A percentile compares a stretch with the other conserved stretches of the same genome.
Evolutionary conservation across 2,113 vertebrate species (phyloP).

Genomic region (Elgaria multicarinata): DNA sequence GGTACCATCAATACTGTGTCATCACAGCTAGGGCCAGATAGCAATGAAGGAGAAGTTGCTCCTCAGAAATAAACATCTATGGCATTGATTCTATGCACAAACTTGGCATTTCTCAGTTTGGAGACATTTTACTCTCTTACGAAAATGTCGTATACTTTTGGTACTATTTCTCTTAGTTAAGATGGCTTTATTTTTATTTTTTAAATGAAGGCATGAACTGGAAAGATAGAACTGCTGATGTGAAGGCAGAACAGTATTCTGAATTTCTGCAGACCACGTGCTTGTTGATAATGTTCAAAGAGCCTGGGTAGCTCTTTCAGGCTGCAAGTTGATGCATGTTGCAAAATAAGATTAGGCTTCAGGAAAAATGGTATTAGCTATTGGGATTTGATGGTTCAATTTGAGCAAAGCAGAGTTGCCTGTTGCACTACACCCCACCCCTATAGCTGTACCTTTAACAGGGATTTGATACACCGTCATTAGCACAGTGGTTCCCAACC

Average conservation of each 20-base stretch:
- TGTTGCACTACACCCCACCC: not conserved
- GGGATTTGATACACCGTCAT: no score
- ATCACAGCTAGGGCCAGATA: not conserved
- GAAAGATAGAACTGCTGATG: not conserved
- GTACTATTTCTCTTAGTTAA: not conserved
- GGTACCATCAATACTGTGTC: not conserved
- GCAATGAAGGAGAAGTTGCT: not conserved
- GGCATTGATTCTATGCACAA: not conserved
- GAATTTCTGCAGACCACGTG: not conserved
- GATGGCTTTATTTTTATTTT: not conserved
- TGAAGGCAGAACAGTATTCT: not conserved
- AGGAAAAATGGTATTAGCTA: not conserved
- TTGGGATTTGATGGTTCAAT: no score
- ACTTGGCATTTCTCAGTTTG: not conserved
- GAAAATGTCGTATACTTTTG: not conserved
- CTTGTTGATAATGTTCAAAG: not conserved
- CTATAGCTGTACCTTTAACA: not conserved
- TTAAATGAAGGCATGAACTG: not conserved
- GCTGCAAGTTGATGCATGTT: no score
- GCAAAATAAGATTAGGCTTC: not conserved
- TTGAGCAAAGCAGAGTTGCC: not conserved
- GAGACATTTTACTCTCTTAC: not conserved
- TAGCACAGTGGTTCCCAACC: not conserved
- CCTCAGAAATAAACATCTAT: not conserved
- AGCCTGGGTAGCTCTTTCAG: not conserved